These are phyloP conservation scores for Lithosia quadra DNA, from an alignment of 2,888 invertebrate genomes.

Conservation along the genomic window DNA sequence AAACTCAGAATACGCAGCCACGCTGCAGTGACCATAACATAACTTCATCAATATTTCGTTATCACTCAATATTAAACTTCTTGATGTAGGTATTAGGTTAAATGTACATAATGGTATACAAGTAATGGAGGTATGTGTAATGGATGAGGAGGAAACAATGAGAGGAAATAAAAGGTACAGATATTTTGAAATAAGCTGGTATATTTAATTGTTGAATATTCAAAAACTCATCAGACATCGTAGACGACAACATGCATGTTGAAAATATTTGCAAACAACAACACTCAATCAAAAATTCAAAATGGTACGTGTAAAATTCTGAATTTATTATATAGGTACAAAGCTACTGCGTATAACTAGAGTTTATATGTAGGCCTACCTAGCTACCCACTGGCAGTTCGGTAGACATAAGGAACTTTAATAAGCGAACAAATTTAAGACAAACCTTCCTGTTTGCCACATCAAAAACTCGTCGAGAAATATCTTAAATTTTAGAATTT, in stretches of 20 bases:
- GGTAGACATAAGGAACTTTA: slow-evolving; percentile 58
- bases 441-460: slow-evolving; percentile 32
- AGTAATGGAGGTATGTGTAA: background rate
- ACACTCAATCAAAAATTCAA: slow-evolving; percentile 32
- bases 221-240: slow-evolving; percentile 46
- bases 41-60: background rate
- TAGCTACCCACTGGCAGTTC: slow-evolving; percentile 49
- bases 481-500: slow-evolving; percentile 64
- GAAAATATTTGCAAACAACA: slow-evolving; percentile 37
- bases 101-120: background rate
- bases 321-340: slow-evolving; percentile 33
- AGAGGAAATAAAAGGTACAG: slow-evolving; percentile 32
- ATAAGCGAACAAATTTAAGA: slow-evolving; percentile 50
- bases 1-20: too few relatives aligned
- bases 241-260: slow-evolving; percentile 47
- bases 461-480: slow-evolving; percentile 61
- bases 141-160: background rate
- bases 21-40: background rate
- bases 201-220: slow-evolving; percentile 46
- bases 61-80: slow-evolving; percentile 14
- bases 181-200: slow-evolving; percentile 51
- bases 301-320: slow-evolving; percentile 32
- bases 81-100: background rate
- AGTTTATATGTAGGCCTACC: slow-evolving; percentile 31
- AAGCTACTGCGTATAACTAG: slow-evolving; percentile 37